A percentile compares a stretch with the other conserved stretches of the same genome.
Evolutionary conservation across 1,140 invertebrate species (phyloP).

Genomic region (Stegodyphus dumicola): DNA sequence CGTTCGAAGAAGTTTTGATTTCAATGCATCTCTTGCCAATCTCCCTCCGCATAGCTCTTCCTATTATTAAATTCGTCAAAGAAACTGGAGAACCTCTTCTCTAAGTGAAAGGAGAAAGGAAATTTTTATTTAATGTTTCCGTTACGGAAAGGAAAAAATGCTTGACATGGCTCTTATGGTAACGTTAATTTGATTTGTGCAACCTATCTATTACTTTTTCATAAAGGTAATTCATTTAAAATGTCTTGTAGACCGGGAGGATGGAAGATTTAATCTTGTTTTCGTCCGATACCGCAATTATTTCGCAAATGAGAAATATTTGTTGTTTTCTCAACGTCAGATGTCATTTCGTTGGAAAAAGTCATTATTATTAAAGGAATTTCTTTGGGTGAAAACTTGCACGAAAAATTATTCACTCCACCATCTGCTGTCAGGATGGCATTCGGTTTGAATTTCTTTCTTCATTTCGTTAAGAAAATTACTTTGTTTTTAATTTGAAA

Average conservation of each 20-base stretch:
- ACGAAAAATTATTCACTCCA: too few relatives aligned
- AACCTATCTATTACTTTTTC: slow-evolving; percentile 3
- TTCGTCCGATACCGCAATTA: slow-evolving; percentile 18
- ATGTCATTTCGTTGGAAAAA: background rate
- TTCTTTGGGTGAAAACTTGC: background rate
- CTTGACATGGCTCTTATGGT: too few relatives aligned
- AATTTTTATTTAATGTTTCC: too few relatives aligned
- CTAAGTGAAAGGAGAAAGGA: too few relatives aligned
- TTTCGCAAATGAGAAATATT: background rate
- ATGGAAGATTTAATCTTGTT: slow-evolving; percentile 29
- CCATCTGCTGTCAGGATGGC: too few relatives aligned
- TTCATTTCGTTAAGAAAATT: too few relatives aligned
- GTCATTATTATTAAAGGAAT: background rate
- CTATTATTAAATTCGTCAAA: background rate
- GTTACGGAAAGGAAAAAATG: too few relatives aligned
- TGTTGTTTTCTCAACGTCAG: background rate
- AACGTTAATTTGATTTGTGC: slow-evolving; percentile 22
- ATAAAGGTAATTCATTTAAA: slow-evolving; percentile 30
- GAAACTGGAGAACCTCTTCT: background rate
- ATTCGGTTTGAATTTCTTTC: too few relatives aligned
- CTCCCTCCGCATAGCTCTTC: background rate
- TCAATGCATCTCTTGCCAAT: background rate
- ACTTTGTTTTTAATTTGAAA: too few relatives aligned
- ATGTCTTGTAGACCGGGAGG: background rate
- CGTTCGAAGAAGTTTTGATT: background rate